These are phyloP conservation scores for Ichneumoninae sp. DNA, from an alignment of 2,888 invertebrate species.

Conservation along the genomic window DNA sequence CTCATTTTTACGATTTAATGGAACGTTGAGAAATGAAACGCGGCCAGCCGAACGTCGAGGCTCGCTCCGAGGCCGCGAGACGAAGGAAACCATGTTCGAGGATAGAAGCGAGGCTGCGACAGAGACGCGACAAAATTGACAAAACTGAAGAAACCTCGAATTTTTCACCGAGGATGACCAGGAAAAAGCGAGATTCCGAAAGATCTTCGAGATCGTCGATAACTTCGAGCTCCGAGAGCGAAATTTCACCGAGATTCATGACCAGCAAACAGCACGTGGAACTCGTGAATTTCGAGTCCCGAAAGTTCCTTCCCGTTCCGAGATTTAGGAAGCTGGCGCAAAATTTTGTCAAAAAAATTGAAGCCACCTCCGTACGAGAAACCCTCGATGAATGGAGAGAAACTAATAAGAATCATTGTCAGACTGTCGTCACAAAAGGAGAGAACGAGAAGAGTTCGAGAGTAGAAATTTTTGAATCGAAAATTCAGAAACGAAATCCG, in stretches of 20 bases:
- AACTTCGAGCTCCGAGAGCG: slow-evolving; percentile 54
- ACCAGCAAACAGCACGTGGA: slow-evolving; percentile 66
- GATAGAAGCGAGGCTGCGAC: slow-evolving; percentile 57
- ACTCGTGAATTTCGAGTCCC: slow-evolving; percentile 54
- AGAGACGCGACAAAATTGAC: slow-evolving; percentile 52
- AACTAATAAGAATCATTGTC: slow-evolving; percentile 9
- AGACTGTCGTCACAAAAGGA: slow-evolving; percentile 9
- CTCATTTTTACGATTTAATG: slow-evolving; percentile 8
- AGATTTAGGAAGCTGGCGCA: not conserved
- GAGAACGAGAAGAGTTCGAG: not conserved
- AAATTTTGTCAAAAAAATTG: not conserved
- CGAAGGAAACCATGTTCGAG: slow-evolving; percentile 55
- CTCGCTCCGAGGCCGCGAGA: slow-evolving; percentile 26
- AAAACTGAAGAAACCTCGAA: not conserved
- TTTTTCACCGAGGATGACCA: not conserved
- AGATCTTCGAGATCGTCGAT: not conserved
- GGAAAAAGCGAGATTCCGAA: not conserved
- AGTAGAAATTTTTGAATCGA: not conserved
- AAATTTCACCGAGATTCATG: slow-evolving; percentile 51
- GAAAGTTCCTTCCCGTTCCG: not conserved
- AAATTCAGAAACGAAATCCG: not conserved
- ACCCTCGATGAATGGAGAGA: not conserved
- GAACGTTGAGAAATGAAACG: slow-evolving; percentile 48
- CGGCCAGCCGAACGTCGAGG: slow-evolving; percentile 13
- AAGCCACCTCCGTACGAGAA: not conserved